A percentile compares a stretch with the other conserved stretches of the same genome.
Evolutionary conservation across 1,140 invertebrate species (phyloP).

Genomic region (Euglossa dilemma): DNA sequence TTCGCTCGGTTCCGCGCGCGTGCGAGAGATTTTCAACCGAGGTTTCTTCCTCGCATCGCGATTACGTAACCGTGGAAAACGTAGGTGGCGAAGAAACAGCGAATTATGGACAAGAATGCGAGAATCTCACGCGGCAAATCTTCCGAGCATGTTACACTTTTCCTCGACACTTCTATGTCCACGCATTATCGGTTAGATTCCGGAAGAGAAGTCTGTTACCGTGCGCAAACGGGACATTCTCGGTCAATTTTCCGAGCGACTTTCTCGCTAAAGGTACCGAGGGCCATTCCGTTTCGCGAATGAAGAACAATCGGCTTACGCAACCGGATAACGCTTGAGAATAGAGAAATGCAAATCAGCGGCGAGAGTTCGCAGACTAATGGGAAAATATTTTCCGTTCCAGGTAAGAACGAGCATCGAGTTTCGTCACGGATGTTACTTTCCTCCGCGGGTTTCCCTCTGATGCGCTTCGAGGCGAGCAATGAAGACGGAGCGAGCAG

Average conservation of each 20-base stretch:
- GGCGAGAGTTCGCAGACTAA: constrained; percentile 39
- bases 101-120: not conserved
- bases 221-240: too few relatives aligned
- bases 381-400: constrained; percentile 60
- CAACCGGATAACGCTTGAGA: constrained; percentile 29
- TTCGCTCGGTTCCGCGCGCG: constrained; percentile 22
- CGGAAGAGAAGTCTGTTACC: too few relatives aligned
- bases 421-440: not conserved
- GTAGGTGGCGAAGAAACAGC: not conserved
- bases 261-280: not conserved
- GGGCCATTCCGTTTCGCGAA: not conserved
- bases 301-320: constrained; percentile 27
- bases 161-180: too few relatives aligned
- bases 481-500: not conserved
- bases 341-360: constrained; percentile 53
- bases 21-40: not conserved
- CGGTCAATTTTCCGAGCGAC: too few relatives aligned
- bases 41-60: not conserved
- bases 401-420: constrained; percentile 45
- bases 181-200: too few relatives aligned
- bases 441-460: not conserved
- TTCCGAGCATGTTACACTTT: too few relatives aligned
- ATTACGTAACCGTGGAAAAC: constrained; percentile 38
- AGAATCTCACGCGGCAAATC: constrained; percentile 17
- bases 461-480: not conserved